These are phyloP conservation scores for Pristionchus maxplancki DNA, from an alignment of 2,888 invertebrate genomes.

Conservation along the genomic window DNA sequence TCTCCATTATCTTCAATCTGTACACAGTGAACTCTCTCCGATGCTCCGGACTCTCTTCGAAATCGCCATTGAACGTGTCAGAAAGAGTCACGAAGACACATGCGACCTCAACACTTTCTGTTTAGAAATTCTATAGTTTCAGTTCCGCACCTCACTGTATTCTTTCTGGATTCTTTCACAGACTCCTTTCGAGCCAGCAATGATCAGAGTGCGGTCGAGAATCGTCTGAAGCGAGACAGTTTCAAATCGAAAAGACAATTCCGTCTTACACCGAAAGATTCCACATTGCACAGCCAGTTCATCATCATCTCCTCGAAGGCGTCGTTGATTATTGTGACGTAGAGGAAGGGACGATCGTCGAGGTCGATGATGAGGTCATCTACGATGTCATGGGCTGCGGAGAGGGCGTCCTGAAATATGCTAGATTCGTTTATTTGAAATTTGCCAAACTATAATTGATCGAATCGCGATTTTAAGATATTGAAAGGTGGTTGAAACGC, in stretches of 20 bases:
- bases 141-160: conserved; percentile 42
- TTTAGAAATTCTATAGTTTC: neutral
- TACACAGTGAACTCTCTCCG: conserved; percentile 46
- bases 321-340: conserved; percentile 61
- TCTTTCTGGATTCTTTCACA: neutral
- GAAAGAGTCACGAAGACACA: conserved; percentile 52
- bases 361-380: neutral
- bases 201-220: conserved; percentile 63
- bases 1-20: conserved; percentile 69
- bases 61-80: conserved; percentile 57
- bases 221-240: conserved; percentile 54
- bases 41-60: conserved; percentile 50
- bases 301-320: conserved; percentile 71
- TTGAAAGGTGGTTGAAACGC: neutral
- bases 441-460: too few relatives aligned
- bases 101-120: conserved; percentile 49
- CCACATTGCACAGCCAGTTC: conserved; percentile 75
- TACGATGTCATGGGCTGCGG: neutral
- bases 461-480: neutral
- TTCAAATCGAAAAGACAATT: neutral
- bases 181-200: conserved; percentile 55
- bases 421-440: neutral
- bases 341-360: conserved; percentile 3
- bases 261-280: conserved; percentile 59
- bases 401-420: neutral